phyloP scores from a whole-genome alignment of 2,797 vertebrate genomes.

The Enteromius fasciolatus region DNA sequence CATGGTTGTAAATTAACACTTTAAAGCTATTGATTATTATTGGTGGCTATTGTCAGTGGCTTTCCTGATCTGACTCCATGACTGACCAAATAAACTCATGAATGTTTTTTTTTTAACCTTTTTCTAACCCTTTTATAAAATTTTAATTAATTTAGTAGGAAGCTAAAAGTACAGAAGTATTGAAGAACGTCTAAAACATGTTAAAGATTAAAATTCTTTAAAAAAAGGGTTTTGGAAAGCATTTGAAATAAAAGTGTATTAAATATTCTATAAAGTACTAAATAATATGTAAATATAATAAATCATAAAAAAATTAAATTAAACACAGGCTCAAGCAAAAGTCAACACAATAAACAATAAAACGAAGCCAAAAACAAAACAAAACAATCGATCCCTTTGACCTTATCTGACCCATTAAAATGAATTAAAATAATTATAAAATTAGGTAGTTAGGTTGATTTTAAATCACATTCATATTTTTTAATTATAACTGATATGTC shows the following conservation, averaged over 20 bases:
- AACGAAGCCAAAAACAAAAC: neutral
- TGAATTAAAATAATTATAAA: neutral
- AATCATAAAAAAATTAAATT: neutral
- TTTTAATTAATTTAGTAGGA: too few species aligned
- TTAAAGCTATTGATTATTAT: neutral
- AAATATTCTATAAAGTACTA: neutral
- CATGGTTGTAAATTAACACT: neutral
- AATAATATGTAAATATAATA: neutral
- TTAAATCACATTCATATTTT: neutral
- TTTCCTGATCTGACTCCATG: neutral
- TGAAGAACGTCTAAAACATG: neutral
- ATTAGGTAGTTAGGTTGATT: neutral
- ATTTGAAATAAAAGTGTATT: neutral
- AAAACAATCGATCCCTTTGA: neutral
- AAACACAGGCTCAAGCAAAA: neutral
- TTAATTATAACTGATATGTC: too few species aligned
- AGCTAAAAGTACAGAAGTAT: neutral
- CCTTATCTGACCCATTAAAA: neutral
- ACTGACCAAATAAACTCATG: neutral
- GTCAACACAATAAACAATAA: neutral
- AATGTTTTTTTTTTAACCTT: neutral
- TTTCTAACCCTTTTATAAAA: neutral
- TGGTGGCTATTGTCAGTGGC: neutral
- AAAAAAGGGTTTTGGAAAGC: neutral
- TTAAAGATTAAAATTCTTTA: neutral